Base-by-base conservation (phyloP, 2,888 invertebrate species). In the Dryocosmus kuriphilus region DNA sequence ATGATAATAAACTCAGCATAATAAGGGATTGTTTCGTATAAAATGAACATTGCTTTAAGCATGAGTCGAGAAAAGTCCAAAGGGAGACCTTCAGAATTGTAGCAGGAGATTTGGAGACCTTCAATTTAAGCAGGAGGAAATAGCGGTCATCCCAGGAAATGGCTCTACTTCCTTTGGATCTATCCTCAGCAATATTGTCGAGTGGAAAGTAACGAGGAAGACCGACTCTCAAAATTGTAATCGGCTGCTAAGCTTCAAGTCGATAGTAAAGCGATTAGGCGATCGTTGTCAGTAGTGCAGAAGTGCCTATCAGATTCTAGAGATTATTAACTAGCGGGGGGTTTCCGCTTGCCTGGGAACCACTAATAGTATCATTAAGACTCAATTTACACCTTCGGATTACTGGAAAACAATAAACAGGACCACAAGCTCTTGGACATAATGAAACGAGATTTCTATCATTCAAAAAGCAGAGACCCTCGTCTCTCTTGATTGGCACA, bases 51-150 rank as follows among this genome's bases (percentile, higher is more conserved):
- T 57, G 57, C 57, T 24, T 57, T 24, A 57, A 24, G 24, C 24
- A 24, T 57, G 57, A 57, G 11, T 57, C 24, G 5, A 57, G 24
- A 5, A 57, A 14, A 22, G 24, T 57, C 57, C 24, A 22, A 8
- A 57, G 5, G 14, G 9, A 24, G 24, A 57, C 6, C 11, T 57
- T 24, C 57, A 24, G 22, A 57, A 22, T 14, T 5, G 24, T 57
- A 14, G 19, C n/a, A 55, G 57, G 55, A 80, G 74, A 76, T 78
- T 73, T 57, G 51, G 14, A 61, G 67, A 75, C 75, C 78, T 84
- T 81, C 81, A 86, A 86, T 85, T 85, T 83, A 82, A 86, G 85
- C 83, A 71, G 62, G 24, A 63, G 79, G 74, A 79, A 83, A 80
- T 76, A 74, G 78, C 73, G 57, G 78, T 65, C 75, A 78, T 81